Evolutionary conservation across 2,113 vertebrate genomes (phyloP).

Genomic region (Menidia beryllina): DNA sequence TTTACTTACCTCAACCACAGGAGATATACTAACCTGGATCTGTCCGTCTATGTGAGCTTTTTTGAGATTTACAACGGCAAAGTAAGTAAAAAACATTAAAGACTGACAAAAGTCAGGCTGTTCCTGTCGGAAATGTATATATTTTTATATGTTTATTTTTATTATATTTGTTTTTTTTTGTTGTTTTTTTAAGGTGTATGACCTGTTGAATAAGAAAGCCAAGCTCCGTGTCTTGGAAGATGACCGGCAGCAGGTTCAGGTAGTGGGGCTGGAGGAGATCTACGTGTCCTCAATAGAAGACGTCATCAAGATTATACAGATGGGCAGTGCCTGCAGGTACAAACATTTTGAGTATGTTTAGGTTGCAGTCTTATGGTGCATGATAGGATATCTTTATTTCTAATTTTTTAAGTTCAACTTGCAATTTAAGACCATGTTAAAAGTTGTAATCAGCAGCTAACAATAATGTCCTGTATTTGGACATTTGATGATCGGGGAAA

Average conservation of each 20-base stretch:
- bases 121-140: neutral
- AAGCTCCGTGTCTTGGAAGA: conserved; percentile 95
- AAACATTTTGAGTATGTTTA: neutral
- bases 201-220: conserved; percentile 94
- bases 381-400: neutral
- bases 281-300: conserved; percentile 86
- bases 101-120: neutral
- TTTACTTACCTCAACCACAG: conserved; percentile 88
- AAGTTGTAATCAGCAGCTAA: neutral
- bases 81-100: conserved; percentile 75
- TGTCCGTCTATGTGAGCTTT: conserved; percentile 91
- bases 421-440: neutral
- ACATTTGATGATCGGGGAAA: neutral
- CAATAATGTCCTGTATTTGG: neutral
- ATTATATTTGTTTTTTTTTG: too few species aligned
- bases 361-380: neutral
- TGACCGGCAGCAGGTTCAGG: conserved; percentile 93
- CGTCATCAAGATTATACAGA: conserved; percentile 91
- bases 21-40: conserved; percentile 79
- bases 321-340: conserved; percentile 93
- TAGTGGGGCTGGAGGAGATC: conserved; percentile 91
- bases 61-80: conserved; percentile 99
- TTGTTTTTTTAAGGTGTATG: conserved; percentile 85
- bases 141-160: too few species aligned
- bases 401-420: neutral